phyloP scores from a whole-genome alignment of 2,888 invertebrate species.

The Stramonita haemastoma region DNA sequence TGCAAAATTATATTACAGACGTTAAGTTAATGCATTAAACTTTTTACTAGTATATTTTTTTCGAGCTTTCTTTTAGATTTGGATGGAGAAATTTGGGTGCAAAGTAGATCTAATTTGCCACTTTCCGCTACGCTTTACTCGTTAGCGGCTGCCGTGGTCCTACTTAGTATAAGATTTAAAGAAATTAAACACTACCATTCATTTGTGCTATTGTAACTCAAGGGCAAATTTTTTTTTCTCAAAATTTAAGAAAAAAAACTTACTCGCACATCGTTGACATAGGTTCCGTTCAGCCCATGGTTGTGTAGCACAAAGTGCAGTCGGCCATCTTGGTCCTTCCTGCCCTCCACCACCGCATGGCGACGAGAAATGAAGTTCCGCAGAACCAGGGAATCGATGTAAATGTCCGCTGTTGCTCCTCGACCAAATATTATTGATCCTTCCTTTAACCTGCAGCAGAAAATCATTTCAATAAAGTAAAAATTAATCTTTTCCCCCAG shows the following conservation, averaged over 20 bases:
- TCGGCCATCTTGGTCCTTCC: slow-evolving; percentile 65
- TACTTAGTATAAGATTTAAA: too few species aligned
- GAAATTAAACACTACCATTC: too few species aligned
- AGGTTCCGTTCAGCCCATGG: slow-evolving; percentile 78
- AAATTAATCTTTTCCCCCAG: neutral
- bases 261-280: slow-evolving; percentile 77
- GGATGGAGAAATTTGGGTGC: too few species aligned
- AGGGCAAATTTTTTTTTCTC: too few species aligned
- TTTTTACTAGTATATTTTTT: too few species aligned
- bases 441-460: slow-evolving; percentile 43
- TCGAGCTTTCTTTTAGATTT: too few species aligned
- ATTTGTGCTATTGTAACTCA: too few species aligned
- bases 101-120: too few species aligned
- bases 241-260: neutral
- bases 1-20: too few species aligned
- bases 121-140: too few species aligned
- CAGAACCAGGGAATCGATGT: slow-evolving; percentile 73
- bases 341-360: slow-evolving; percentile 75
- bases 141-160: too few species aligned
- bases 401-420: slow-evolving; percentile 67
- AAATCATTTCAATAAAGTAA: neutral
- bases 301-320: slow-evolving; percentile 73
- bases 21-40: too few species aligned
- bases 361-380: slow-evolving; percentile 77
- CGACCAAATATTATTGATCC: slow-evolving; percentile 59